A percentile compares a stretch with the other conserved stretches of the same genome.
These are phyloP conservation scores for Brachionus rubens DNA, from an alignment of 1,140 invertebrate species.

Conservation along the genomic window DNA sequence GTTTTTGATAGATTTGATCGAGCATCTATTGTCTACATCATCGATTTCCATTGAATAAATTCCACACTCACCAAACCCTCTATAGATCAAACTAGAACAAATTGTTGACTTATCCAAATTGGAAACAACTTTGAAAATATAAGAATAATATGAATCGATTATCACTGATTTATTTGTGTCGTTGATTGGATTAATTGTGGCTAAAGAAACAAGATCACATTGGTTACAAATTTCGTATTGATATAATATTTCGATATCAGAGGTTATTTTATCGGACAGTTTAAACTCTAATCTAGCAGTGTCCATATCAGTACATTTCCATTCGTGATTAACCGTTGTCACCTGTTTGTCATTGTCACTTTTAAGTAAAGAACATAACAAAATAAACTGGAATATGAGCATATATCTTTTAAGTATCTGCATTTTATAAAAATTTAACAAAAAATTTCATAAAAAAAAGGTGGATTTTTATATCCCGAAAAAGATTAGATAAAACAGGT, in stretches of 20 bases:
- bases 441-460: not conserved
- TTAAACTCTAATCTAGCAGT: conserved; percentile 14
- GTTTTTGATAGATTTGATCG: not conserved
- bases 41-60: conserved; percentile 8
- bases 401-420: not conserved
- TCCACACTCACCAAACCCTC: conserved; percentile 36
- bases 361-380: not conserved
- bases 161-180: not conserved
- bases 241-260: conserved; percentile 31
- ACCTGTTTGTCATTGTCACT: not conserved
- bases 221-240: conserved; percentile 22
- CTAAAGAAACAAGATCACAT: conserved; percentile 13
- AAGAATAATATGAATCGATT: conserved; percentile 26
- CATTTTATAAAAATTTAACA: not conserved
- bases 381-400: not conserved
- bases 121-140: not conserved
- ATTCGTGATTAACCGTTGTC: not conserved
- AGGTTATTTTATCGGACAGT: not conserved
- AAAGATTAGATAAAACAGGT: too few relatives aligned
- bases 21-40: not conserved
- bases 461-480: too few relatives aligned
- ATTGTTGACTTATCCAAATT: not conserved
- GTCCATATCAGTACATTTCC: conserved; percentile 26
- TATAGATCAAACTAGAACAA: conserved; percentile 1
- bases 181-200: not conserved